These are phyloP conservation scores for Dreissena rostriformis DNA, from an alignment of 1,140 invertebrate genomes.

Conservation along the genomic window DNA sequence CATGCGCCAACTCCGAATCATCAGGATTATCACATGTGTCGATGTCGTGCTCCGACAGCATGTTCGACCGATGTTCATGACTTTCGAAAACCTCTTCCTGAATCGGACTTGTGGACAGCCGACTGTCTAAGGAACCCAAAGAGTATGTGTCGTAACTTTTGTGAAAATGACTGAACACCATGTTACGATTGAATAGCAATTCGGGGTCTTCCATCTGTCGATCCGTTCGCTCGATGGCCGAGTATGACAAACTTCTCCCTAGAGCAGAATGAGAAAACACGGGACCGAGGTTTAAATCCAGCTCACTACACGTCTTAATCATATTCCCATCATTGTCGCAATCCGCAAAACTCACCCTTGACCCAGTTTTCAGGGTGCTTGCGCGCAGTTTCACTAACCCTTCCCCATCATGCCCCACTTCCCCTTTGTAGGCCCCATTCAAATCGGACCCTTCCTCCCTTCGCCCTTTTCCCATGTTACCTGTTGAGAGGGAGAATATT, in stretches of 20 bases:
- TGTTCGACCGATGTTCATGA: not conserved
- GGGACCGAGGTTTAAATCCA: constrained; percentile 17
- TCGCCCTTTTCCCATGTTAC: constrained; percentile 45
- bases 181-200: not conserved
- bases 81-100: constrained; percentile 20
- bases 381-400: constrained; percentile 26
- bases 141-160: constrained; percentile 35
- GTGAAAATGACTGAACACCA: not conserved
- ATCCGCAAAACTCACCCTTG: constrained; percentile 49
- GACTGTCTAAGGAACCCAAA: constrained; percentile 24
- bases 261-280: not conserved
- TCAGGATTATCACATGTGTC: not conserved
- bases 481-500: constrained; percentile 48
- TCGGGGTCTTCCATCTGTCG: not conserved
- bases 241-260: constrained; percentile 47
- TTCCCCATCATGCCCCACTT: constrained; percentile 1
- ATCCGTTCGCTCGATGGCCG: constrained; percentile 36
- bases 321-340: constrained; percentile 46
- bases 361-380: constrained; percentile 37
- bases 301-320: constrained; percentile 47
- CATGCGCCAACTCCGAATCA: not conserved
- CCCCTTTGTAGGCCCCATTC: constrained; percentile 36
- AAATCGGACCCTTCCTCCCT: constrained; percentile 16
- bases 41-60: not conserved
- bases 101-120: constrained; percentile 47